phyloP scores from a whole-genome alignment of 2,888 invertebrate genomes.

The Andrena praecox region DNA sequence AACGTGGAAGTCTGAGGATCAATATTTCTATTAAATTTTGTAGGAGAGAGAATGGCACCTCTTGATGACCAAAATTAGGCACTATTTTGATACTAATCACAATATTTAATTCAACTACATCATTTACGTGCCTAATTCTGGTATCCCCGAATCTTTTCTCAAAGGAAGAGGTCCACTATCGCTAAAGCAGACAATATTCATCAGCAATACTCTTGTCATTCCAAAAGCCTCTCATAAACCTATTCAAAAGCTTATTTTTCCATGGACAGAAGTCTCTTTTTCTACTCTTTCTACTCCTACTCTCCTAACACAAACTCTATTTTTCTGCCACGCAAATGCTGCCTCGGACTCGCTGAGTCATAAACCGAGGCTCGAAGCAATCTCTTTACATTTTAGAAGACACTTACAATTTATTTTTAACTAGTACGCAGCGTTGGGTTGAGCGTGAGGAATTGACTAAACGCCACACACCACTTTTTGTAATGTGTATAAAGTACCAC shows the following conservation, averaged over 20 bases:
- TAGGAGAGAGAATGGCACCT: not conserved
- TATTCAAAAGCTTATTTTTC: not conserved
- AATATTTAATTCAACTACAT: not conserved
- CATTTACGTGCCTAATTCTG: not conserved
- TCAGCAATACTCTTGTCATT: slow-evolving; percentile 30
- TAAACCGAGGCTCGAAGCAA: not conserved
- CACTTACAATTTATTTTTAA: not conserved
- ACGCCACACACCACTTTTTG: not conserved
- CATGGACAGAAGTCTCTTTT: not conserved
- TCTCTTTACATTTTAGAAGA: slow-evolving; percentile 6
- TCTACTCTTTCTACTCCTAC: not conserved
- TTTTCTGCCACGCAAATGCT: not conserved
- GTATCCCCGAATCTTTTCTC: not conserved
- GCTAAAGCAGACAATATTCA: slow-evolving; percentile 53
- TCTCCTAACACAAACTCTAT: not conserved
- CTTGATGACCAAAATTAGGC: not conserved
- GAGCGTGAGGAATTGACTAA: slow-evolving; percentile 6
- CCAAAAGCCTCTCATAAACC: not conserved
- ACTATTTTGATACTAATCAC: not conserved
- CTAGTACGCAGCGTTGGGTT: not conserved
- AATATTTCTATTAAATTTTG: not conserved
- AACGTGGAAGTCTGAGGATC: not conserved
- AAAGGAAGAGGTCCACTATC: not conserved
- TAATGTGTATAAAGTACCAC: not conserved
- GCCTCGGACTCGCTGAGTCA: not conserved